A percentile compares a stretch with the other conserved stretches of the same genome.
These are phyloP conservation scores for Drosophila putrida DNA, from an alignment of 2,888 invertebrate species.

Conservation along the genomic window DNA sequence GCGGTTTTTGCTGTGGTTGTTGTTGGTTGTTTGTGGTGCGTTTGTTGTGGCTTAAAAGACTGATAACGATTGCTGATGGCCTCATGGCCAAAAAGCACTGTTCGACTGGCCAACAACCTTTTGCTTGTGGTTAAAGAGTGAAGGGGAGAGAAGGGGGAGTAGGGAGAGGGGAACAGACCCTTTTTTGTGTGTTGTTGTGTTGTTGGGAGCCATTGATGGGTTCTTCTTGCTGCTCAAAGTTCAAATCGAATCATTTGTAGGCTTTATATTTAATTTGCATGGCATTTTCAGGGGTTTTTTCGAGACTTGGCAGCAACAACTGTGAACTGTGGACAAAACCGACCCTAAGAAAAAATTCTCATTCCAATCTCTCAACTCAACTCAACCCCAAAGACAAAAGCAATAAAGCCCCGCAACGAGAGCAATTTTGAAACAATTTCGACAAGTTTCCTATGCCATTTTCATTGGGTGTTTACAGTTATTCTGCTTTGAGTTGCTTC, in stretches of 20 bases:
- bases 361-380: background rate
- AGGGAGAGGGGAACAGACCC: no score
- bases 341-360: background rate
- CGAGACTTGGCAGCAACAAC: conserved; percentile 4
- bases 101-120: conserved; percentile 40
- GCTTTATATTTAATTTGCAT: conserved; percentile 77
- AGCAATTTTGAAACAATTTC: conserved; percentile 38
- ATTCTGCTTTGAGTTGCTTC: background rate
- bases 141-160: background rate
- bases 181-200: background rate
- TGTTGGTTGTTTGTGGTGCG: no score
- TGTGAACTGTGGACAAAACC: background rate
- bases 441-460: conserved; percentile 32
- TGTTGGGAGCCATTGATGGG: conserved; percentile 21
- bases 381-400: conserved; percentile 32
- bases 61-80: conserved; percentile 35
- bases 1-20: conserved; percentile 10
- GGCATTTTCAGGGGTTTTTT: conserved; percentile 41
- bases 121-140: conserved; percentile 26
- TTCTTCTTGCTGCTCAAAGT: conserved; percentile 13
- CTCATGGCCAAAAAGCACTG: conserved; percentile 21
- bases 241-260: conserved; percentile 72
- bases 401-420: conserved; percentile 26
- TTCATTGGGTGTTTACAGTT: conserved; percentile 30
- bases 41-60: conserved; percentile 14